Evolutionary conservation across 2,797 vertebrate genomes (phyloP), one percentile per base, ranked within the genome.

Genomic region (Pelobates cultripes): DNA sequence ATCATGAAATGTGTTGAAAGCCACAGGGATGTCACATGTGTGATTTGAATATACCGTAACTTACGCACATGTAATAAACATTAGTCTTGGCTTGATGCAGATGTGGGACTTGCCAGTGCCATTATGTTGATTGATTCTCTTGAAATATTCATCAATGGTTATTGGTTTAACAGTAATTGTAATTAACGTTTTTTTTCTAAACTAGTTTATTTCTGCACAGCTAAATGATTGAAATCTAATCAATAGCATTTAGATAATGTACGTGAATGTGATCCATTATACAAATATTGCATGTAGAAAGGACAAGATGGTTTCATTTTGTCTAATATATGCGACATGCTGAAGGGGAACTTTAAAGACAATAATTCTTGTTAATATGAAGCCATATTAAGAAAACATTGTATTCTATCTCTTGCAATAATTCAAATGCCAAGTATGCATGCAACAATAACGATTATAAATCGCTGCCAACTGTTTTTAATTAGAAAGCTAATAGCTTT

Each of bases 131-230:
- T 53, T 69, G 13, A 47, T 41, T 41, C 75, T 40, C 28, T 75
- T 61, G 17, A 77, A 68, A 77, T 68, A 4, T 60, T 77, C 13
- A 53, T 77, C 63, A 67, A 77, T 77, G 17, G 12, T 67, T 77
- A 51, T 77, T 67, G 64, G 75, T 67, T 51, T 51, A 77, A 77
- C 63, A 53, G 63, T 77, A 77, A 77, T 51, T 66, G 64, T 55
- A 77, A 77, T 68, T 68, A 53, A 77, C 63, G 53, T 77, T 61
- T 67, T 77, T 43, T 53, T 77, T 51, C 63, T 77, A 68, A 67
- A 47, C 10, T 43, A 66, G 10, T 76, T 64, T 14, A 14, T 43
- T 40, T 47, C 14, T 63, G 47, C 57, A 66, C 28, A 2, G 13
- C 60, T 66, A 66, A 77, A 68, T 15, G 64, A 77, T 28, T 71